phyloP scores from a whole-genome alignment of 2,797 vertebrate species.

The Trematomus bernacchii region DNA sequence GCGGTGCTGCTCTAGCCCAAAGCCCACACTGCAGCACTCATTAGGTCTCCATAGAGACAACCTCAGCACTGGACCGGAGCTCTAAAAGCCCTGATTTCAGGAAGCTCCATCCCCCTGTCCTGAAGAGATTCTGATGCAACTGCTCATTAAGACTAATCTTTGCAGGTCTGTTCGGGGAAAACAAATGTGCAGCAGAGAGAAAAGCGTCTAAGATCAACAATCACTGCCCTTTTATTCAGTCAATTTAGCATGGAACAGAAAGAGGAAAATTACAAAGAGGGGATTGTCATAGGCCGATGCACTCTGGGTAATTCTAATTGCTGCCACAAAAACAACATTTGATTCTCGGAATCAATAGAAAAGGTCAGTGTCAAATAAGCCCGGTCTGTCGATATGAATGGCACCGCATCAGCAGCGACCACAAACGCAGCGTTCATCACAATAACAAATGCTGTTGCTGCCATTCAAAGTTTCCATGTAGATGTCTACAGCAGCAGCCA shows the following conservation, averaged over 20 bases:
- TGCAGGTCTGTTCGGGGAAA: conserved; percentile 41
- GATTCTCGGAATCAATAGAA: conserved; percentile 53
- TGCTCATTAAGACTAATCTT: conserved; percentile 54
- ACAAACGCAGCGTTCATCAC: conserved; percentile 55
- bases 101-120: conserved; percentile 62
- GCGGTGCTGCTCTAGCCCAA: conserved; percentile 65
- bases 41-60: conserved; percentile 89
- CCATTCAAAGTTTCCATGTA: conserved; percentile 82
- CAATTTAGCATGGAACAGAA: not conserved
- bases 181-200: conserved; percentile 48
- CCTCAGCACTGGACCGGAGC: conserved; percentile 79
- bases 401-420: conserved; percentile 32
- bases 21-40: conserved; percentile 80
- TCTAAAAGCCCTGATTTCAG: conserved; percentile 80
- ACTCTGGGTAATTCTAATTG: conserved; percentile 28
- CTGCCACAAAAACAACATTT: conserved; percentile 40
- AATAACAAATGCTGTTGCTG: conserved; percentile 65
- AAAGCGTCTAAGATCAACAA: conserved; percentile 39
- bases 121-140: conserved; percentile 54
- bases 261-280: conserved; percentile 30
- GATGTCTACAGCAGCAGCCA: conserved; percentile 83
- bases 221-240: conserved; percentile 44
- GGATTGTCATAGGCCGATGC: conserved; percentile 21
- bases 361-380: conserved; percentile 49
- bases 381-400: conserved; percentile 36